Percentiles rank a stretch among this genome's conserved stretches.
These are phyloP conservation scores for Oscheius sp. DNA, from an alignment of 2,888 invertebrate genomes.

Conservation along the genomic window DNA sequence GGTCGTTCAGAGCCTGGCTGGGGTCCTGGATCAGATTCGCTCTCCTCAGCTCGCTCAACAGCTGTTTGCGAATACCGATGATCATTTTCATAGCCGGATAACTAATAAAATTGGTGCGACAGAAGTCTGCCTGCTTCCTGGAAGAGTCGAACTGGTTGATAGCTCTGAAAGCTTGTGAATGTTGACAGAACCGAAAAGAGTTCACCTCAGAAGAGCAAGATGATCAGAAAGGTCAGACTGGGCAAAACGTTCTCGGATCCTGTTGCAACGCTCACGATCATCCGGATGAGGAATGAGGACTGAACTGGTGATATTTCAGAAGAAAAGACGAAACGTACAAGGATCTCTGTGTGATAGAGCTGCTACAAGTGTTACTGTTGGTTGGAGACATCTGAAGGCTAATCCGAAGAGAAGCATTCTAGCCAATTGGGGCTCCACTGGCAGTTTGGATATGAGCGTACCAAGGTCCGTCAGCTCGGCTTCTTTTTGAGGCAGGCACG, in stretches of 20 bases:
- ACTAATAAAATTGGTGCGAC: slow-evolving; percentile 83
- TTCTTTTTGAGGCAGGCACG: slow-evolving; percentile 44
- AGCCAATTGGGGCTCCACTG: slow-evolving; percentile 86
- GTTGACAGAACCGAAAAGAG: slow-evolving; percentile 78
- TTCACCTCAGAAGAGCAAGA: slow-evolving; percentile 82
- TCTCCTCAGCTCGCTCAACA: slow-evolving; percentile 66
- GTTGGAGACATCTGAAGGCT: slow-evolving; percentile 90
- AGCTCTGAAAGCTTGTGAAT: slow-evolving; percentile 13
- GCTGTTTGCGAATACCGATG: slow-evolving; percentile 79
- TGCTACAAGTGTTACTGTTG: slow-evolving; percentile 89
- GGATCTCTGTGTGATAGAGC: slow-evolving; percentile 83
- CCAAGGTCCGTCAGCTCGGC: slow-evolving; percentile 68
- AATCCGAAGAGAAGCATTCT: slow-evolving; percentile 91
- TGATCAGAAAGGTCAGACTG: slow-evolving; percentile 88
- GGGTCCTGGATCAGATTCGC: slow-evolving; percentile 51
- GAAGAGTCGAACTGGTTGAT: slow-evolving; percentile 37
- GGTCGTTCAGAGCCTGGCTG: slow-evolving; percentile 32
- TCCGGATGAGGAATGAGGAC: slow-evolving; percentile 70
- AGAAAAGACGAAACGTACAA: slow-evolving; percentile 73
- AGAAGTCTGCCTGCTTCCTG: slow-evolving; percentile 73
- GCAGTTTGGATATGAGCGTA: slow-evolving; percentile 87
- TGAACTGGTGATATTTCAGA: slow-evolving; percentile 46
- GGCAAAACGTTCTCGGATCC: slow-evolving; percentile 82
- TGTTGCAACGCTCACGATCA: slow-evolving; percentile 75
- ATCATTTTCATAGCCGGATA: slow-evolving; percentile 90